These are phyloP conservation scores for Leucophenga varia DNA, from an alignment of 1,140 invertebrate genomes.

Conservation along the genomic window DNA sequence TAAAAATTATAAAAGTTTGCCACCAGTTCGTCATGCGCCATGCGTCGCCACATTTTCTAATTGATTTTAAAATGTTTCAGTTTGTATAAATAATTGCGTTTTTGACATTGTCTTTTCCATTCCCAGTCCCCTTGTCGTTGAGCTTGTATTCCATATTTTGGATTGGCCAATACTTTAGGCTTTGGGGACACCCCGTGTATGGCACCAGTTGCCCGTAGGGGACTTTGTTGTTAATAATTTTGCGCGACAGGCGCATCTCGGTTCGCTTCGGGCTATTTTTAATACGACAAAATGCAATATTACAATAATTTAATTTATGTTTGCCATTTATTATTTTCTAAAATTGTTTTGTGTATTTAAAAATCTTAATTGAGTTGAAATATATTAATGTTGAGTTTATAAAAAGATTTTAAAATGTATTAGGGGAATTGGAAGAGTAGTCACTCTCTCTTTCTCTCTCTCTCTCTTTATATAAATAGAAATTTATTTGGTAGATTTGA, in stretches of 20 bases:
- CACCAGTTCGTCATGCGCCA: slow-evolving; percentile 44
- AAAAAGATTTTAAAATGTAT: no score
- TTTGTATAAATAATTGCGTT: slow-evolving; percentile 55
- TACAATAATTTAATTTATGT: slow-evolving; percentile 56
- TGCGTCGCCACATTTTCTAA: slow-evolving; percentile 55
- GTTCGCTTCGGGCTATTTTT: slow-evolving; percentile 14
- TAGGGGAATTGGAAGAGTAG: no score
- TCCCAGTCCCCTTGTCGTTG: slow-evolving; percentile 4
- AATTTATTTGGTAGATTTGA: no score
- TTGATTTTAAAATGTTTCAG: slow-evolving; percentile 55
- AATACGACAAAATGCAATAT: slow-evolving; percentile 32
- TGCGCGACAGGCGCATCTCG: slow-evolving; percentile 15
- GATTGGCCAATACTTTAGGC: no score
- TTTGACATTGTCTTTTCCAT: slow-evolving; percentile 35
- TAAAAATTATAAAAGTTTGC: no score
- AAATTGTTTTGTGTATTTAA: slow-evolving; percentile 54
- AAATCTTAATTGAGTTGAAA: no score
- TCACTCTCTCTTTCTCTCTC: no score
- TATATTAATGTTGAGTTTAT: no score
- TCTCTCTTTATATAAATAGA: no score
- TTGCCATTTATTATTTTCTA: slow-evolving; percentile 55
- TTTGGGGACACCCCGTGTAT: background rate
- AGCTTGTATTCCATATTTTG: slow-evolving; percentile 23
- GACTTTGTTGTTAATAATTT: no score
- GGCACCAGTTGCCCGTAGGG: no score